Evolutionary conservation across 2,113 vertebrate genomes (phyloP).

Genomic region (Gavia stellata): DNA sequence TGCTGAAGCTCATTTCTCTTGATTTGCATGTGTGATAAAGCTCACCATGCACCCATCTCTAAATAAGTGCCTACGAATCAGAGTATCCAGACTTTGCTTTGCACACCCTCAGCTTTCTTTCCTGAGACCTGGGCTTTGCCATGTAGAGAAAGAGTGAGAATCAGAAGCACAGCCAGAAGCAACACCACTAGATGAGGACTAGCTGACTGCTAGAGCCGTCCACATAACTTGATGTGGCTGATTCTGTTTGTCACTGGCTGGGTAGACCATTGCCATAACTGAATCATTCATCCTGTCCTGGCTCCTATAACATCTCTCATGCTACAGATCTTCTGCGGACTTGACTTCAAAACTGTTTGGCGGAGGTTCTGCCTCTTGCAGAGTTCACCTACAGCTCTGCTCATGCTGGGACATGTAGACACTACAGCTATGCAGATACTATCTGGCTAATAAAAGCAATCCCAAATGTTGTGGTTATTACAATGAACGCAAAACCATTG

Average conservation of each 20-base stretch:
- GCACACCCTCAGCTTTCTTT: background rate
- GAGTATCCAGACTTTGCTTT: background rate
- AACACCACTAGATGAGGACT: background rate
- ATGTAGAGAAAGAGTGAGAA: background rate
- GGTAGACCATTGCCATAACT: background rate
- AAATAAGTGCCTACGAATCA: fast-evolving
- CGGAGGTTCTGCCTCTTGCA: background rate
- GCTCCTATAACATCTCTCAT: background rate
- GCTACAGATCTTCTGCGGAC: background rate
- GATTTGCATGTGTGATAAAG: background rate
- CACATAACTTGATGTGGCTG: background rate
- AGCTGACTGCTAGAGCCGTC: background rate
- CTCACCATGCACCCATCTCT: background rate
- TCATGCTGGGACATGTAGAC: background rate
- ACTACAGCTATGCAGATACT: background rate
- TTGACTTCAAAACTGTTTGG: background rate
- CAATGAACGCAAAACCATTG: background rate
- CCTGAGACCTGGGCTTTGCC: background rate
- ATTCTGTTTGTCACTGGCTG: background rate
- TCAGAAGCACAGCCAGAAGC: background rate
- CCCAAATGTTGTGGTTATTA: background rate
- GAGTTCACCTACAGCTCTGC: background rate
- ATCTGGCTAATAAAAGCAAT: background rate
- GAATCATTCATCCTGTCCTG: background rate
- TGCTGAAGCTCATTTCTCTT: background rate